Percentiles rank a stretch among this genome's conserved stretches.
These are phyloP conservation scores for Nycticorax nycticorax DNA, from an alignment of 2,113 vertebrate species.

Conservation along the genomic window DNA sequence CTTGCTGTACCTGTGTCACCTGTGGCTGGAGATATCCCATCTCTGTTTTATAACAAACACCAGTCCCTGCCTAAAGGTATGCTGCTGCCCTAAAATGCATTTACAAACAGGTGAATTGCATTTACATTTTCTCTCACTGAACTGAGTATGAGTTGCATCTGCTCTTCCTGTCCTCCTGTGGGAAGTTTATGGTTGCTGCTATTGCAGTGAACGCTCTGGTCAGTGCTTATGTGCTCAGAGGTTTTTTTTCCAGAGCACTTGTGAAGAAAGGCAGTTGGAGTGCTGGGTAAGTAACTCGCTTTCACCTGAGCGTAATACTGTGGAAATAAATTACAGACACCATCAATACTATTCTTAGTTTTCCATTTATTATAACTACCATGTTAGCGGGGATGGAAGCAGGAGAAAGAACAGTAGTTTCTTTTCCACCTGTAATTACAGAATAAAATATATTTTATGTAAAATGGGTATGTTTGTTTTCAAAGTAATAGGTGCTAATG, in stretches of 20 bases:
- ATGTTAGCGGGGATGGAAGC: neutral
- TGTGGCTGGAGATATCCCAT: neutral
- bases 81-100: neutral
- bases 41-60: neutral
- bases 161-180: fast-evolving
- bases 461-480: neutral
- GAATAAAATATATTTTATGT: neutral
- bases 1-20: neutral
- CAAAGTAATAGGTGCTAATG: neutral
- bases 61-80: neutral
- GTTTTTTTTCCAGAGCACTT: neutral
- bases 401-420: neutral
- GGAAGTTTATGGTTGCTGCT: fast-evolving
- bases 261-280: neutral
- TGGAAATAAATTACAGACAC: neutral
- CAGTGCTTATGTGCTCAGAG: fast-evolving
- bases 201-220: neutral
- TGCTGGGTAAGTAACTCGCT: neutral
- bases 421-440: neutral
- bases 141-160: neutral
- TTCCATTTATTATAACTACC: neutral
- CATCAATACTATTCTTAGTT: neutral
- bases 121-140: neutral
- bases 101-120: neutral
- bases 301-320: neutral